Base-by-base conservation (phyloP, 1,140 invertebrate species). In the Lysiphlebus fabarum region DNA sequence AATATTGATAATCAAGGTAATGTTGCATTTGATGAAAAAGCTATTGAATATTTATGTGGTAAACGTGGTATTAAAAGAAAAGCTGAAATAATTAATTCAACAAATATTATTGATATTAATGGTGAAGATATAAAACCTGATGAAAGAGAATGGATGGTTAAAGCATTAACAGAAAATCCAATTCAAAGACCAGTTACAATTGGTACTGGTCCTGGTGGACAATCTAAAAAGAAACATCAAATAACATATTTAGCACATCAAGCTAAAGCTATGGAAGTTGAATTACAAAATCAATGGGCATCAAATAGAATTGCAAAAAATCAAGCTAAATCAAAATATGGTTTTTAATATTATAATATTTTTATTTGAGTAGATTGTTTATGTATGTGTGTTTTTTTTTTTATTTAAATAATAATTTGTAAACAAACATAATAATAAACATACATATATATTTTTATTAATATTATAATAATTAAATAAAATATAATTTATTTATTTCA, bases 221-320 rank as follows among this genome's bases (percentile, higher is more conserved):
- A 73, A 11, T 78, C 75, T 2, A 80, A 79, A 34, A 79, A 78
- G 62, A 97, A 97, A 78, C 94, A 98, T 83, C 95, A 98, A 81
- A 98, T 98, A 65, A 96, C 93, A 4, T 97, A 97, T 77, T 82
- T 97, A 57, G 94, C 95, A 7, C 90, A 92, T 75, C 92, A 93
- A 84, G 93, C 93, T 17, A 96, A 96, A 78, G 92, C 91, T 45
- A 91, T 95, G 80, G 94, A 98, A 77, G 78, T 93, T 62, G 93
- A 96, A 73, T 76, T 98, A 10, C 92, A 97, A 75, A 96, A 95
- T 74, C 89, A 93, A 76, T 97, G 95, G 95, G 87, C 94, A 4
- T 84, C 89, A 63, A 96, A 93, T 71, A 86, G 88, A 71, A 83
- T 90, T 76, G 89, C 88, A 8, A 87, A 89, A 64, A 83, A 88